A percentile compares a stretch with the other conserved stretches of the same genome.
phyloP scores from a whole-genome alignment of 2,888 invertebrate genomes.

The Lottia gigantea region DNA sequence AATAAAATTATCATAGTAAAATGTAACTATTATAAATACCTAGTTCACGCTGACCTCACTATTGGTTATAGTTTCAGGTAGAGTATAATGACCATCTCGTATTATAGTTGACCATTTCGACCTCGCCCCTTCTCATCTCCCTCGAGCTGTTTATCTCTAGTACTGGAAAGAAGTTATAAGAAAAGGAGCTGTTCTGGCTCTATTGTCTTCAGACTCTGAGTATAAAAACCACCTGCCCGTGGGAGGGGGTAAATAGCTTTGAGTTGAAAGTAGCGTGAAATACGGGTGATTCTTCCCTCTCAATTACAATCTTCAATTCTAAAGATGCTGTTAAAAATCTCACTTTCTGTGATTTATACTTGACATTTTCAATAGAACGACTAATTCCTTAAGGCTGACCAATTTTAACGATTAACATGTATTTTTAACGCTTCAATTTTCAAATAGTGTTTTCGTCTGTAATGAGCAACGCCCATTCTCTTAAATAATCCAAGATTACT shows the following conservation, averaged over 20 bases:
- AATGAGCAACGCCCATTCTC: conserved; percentile 8
- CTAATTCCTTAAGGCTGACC: conserved; percentile 11
- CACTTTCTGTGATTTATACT: conserved; percentile 8
- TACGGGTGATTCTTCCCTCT: conserved; percentile 10
- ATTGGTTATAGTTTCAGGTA: too few species aligned
- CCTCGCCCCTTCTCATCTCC: neutral
- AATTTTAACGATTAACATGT: conserved; percentile 6
- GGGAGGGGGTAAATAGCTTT: conserved; percentile 11
- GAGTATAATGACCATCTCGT: neutral
- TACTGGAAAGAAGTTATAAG: neutral
- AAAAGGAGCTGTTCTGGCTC: neutral
- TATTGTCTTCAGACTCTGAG: neutral
- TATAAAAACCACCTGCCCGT: conserved; percentile 9
- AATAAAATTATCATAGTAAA: too few species aligned
- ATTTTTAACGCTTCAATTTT: conserved; percentile 9
- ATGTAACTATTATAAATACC: too few species aligned
- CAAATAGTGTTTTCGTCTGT: neutral
- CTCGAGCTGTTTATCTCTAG: conserved; percentile 10
- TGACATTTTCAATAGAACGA: conserved; percentile 4
- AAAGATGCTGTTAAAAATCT: conserved; percentile 10
- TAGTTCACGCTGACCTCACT: too few species aligned
- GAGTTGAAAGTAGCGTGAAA: conserved; percentile 7
- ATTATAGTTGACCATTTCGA: neutral
- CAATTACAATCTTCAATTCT: conserved; percentile 10
- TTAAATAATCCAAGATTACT: conserved; percentile 4